Evolutionary conservation across 2,797 vertebrate species (phyloP).

Genomic region (Enteromius viviparus): DNA sequence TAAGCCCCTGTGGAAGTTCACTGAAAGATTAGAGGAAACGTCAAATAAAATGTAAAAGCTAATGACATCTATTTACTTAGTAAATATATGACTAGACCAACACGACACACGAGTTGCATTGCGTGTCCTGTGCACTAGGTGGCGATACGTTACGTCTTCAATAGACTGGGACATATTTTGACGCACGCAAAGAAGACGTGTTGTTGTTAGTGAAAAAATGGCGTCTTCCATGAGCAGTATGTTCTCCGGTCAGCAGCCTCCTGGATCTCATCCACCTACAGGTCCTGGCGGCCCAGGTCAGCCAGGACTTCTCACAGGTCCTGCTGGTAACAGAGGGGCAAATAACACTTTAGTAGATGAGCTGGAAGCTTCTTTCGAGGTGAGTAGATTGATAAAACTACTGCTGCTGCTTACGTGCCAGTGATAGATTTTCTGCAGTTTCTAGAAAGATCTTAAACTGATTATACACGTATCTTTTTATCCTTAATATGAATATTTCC

Average conservation of each 20-base stretch:
- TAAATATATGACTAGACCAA: background rate
- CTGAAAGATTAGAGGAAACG: background rate
- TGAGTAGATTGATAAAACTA: slow-evolving; percentile 55
- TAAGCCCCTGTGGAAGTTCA: background rate
- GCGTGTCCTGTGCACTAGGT: background rate
- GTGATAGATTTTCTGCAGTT: background rate
- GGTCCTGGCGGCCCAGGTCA: slow-evolving; percentile 69
- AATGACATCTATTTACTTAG: background rate
- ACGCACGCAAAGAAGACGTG: background rate
- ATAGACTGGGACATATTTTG: background rate
- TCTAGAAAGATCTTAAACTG: background rate
- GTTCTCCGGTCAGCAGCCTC: slow-evolving; percentile 82
- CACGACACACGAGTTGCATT: background rate
- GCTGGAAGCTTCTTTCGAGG: slow-evolving; percentile 94
- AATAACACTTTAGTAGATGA: slow-evolving; percentile 90
- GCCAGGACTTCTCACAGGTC: slow-evolving; percentile 81
- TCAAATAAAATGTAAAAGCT: background rate
- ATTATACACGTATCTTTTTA: background rate
- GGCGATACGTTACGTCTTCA: background rate
- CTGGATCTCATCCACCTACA: slow-evolving; percentile 73
- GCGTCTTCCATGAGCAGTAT: slow-evolving; percentile 86
- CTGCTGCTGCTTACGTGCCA: background rate
- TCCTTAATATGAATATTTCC: background rate
- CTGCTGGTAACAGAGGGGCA: slow-evolving; percentile 73
- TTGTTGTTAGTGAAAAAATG: slow-evolving; percentile 70